Evolutionary conservation across 2,797 vertebrate species (phyloP), one percentile per base, ranked within the genome.

Genomic region (Pseudochromis fuscus): DNA sequence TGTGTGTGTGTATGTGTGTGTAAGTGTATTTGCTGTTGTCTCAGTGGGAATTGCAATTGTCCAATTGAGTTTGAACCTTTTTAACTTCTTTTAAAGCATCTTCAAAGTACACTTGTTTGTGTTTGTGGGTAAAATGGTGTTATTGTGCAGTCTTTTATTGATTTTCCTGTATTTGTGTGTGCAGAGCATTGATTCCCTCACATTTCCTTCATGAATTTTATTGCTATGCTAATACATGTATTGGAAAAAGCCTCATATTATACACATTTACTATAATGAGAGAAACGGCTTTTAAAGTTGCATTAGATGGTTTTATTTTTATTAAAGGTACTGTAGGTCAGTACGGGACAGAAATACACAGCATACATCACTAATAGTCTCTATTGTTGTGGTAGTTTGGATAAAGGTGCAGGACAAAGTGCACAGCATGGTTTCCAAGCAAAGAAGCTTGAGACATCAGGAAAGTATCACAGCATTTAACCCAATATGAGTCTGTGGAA

Each of bases 11-110:
- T n/a, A n/a, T n/a, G 45, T 50, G 31, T 9, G 31, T 33, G 31
- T 8, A 33, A 42, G 38, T 60, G 24, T 53, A 35, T 55, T 35
- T 53, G 27, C 62, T 45, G 35, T n/a, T 62, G 24, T 75, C 24
- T 75, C 37, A 62, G 52, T 49, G 44, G 53, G 53, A 62, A 46
- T 46, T 38, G 23, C 64, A 21, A 57, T 31, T 1, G 24, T 37
- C 7, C 15, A 37, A 13, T 37, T n/a, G 44, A 59, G 63, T 57
- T 48, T 76, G 31, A 18, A n/a, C 30, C 50, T 40, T 35, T 73
- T 11, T 13, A 30, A 53, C 13, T 7, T 59, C 28, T 58, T 58
- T 71, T 42, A 28, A 68, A 35, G 31, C 24, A 24, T 31, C 16
- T 19, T 40, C 13, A 4, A 15, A 16, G 7, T 63, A 21, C 11